phyloP scores from a whole-genome alignment of 2,797 vertebrate species.

The Liasis olivaceus region DNA sequence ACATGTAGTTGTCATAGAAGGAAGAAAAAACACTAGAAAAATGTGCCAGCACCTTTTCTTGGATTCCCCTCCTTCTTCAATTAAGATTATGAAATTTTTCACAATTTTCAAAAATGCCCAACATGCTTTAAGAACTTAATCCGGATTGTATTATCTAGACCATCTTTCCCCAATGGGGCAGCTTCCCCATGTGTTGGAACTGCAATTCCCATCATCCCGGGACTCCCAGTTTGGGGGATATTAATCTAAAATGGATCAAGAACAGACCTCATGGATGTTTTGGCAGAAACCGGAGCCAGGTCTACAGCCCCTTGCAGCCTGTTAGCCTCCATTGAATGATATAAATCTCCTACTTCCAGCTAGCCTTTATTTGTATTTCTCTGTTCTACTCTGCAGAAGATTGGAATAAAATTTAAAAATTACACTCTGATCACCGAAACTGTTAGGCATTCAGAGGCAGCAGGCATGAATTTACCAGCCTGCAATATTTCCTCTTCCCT shows the following conservation, averaged over 20 bases:
- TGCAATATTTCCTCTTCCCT: background rate
- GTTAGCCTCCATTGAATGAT: too few relatives aligned
- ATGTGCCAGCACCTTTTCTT: conserved; percentile 69
- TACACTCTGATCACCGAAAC: background rate
- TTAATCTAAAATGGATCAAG: background rate
- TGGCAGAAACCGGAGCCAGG: background rate
- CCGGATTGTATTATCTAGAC: background rate
- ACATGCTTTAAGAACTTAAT: background rate
- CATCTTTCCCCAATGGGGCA: background rate
- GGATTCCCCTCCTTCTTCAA: conserved; percentile 29
- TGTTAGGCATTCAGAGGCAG: background rate
- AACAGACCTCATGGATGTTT: background rate
- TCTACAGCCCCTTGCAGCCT: background rate
- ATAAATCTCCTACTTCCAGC: background rate
- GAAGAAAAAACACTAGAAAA: conserved; percentile 59
- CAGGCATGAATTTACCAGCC: background rate
- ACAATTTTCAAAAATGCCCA: background rate
- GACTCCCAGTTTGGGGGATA: background rate
- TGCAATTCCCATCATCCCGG: background rate
- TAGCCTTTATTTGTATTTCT: background rate
- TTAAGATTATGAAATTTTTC: conserved; percentile 35
- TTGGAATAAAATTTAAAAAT: background rate
- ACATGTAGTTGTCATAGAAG: conserved; percentile 60
- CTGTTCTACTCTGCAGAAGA: background rate
- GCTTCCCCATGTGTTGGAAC: too few relatives aligned